These are phyloP conservation scores for Myiozetetes cayanensis DNA, from an alignment of 2,113 vertebrate species.

Conservation along the genomic window DNA sequence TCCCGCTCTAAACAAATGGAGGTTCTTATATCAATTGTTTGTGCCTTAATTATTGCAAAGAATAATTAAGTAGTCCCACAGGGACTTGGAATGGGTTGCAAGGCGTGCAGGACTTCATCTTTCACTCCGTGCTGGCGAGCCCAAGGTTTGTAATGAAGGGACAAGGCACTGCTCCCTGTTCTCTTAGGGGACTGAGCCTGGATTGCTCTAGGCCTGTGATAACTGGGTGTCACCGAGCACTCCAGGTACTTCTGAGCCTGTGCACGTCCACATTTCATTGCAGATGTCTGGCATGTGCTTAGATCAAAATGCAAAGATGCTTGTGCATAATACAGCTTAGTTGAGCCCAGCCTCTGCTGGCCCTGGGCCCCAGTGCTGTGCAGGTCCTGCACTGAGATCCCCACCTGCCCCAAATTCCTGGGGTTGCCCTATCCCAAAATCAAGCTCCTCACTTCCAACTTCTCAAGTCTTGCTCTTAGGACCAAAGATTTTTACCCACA, in stretches of 20 bases:
- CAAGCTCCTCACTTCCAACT: not conserved
- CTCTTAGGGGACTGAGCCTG: not conserved
- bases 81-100: not conserved
- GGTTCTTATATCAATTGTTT: slow-evolving; percentile 43
- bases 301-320: not conserved
- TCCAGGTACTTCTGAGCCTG: not conserved
- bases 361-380: not conserved
- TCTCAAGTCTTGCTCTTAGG: not conserved
- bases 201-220: not conserved
- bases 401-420: not conserved
- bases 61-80: slow-evolving; percentile 41
- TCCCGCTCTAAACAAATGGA: slow-evolving; percentile 19
- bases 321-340: not conserved
- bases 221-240: slow-evolving; percentile 1
- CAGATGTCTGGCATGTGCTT: not conserved
- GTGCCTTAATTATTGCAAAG: slow-evolving; percentile 56
- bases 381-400: not conserved
- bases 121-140: slow-evolving; percentile 11
- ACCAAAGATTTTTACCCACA: not conserved
- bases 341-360: not conserved
- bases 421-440: not conserved
- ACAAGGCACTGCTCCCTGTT: not conserved
- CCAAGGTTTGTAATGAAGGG: slow-evolving; percentile 1
- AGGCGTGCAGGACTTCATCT: not conserved
- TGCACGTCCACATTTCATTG: not conserved